Conservation (phyloP, 30 jellyfish, hydroid and myxozoan species). For the Pelagia noctiluca region DNA sequence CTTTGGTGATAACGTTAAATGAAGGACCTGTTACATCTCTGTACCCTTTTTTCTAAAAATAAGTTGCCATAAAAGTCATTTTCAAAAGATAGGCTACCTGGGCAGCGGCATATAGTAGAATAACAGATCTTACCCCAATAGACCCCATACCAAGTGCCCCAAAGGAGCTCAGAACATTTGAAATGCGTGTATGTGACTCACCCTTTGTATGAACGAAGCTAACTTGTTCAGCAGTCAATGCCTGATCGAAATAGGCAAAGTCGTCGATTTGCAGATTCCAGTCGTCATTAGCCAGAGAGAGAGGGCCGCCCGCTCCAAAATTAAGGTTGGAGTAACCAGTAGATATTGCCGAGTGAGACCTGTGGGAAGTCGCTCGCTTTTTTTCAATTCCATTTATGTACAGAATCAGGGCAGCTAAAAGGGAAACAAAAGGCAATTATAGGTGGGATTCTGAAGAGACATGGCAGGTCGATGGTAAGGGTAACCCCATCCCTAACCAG, state of each 20-base stretch:
- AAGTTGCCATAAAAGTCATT: too few species aligned
- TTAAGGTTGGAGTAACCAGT: slow-evolving; percentile 10
- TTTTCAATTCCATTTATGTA: slow-evolving; percentile 7
- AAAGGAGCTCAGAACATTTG: too few species aligned
- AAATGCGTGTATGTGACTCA: too few species aligned
- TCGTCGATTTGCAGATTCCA: slow-evolving; percentile 31
- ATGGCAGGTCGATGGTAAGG: background rate
- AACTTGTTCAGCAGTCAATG: background rate
- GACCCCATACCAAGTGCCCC: too few species aligned
- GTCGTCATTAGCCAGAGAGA: background rate
- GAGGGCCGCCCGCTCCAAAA: slow-evolving; percentile 11
- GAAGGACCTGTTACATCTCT: too few species aligned
- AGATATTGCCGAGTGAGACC: background rate
- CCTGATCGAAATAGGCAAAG: slow-evolving; percentile 20
- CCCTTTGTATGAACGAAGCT: background rate
- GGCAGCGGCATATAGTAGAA: too few species aligned
- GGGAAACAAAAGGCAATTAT: background rate
- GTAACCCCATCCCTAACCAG: background rate
- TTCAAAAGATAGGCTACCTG: too few species aligned
- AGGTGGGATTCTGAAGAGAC: too few species aligned
- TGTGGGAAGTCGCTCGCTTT: background rate
- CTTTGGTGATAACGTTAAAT: too few species aligned
- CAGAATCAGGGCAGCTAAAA: background rate
- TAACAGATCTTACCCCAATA: too few species aligned
- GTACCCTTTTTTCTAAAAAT: too few species aligned